Evolutionary conservation across 2,888 invertebrate genomes (phyloP).

Genomic region (Cephus sareptanus): DNA sequence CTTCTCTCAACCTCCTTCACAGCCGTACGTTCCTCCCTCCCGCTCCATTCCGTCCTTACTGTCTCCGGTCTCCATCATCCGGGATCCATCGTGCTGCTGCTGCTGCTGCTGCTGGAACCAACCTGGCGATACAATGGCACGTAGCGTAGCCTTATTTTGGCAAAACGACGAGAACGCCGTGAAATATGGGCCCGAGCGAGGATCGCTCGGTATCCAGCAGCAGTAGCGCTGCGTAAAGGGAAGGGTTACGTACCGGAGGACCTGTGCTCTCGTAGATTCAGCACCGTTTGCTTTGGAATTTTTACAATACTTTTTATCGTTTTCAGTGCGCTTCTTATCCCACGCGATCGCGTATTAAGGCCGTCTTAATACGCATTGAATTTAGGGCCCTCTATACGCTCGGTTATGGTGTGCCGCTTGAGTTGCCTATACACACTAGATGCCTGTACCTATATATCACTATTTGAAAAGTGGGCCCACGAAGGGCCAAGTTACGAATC

Average conservation of each 20-base stretch:
- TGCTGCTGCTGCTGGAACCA: background rate
- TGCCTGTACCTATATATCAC: background rate
- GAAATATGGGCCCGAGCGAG: background rate
- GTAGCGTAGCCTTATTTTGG: background rate
- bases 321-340: conserved; percentile 23
- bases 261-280: background rate
- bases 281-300: background rate
- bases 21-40: background rate
- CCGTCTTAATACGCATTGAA: conserved; percentile 13
- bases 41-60: background rate
- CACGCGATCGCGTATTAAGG: conserved; percentile 34
- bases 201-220: background rate
- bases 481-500: background rate
- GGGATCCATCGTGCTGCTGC: background rate
- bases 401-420: background rate
- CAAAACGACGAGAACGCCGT: background rate
- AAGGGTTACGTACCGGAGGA: background rate
- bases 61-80: background rate
- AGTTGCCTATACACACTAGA: background rate
- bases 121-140: background rate
- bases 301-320: background rate
- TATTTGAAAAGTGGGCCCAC: background rate
- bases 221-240: background rate
- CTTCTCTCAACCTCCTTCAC: background rate
- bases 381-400: conserved; percentile 5